Conservation (phyloP, 2,888 invertebrate species). For the Lochmaea crataegi region DNA sequence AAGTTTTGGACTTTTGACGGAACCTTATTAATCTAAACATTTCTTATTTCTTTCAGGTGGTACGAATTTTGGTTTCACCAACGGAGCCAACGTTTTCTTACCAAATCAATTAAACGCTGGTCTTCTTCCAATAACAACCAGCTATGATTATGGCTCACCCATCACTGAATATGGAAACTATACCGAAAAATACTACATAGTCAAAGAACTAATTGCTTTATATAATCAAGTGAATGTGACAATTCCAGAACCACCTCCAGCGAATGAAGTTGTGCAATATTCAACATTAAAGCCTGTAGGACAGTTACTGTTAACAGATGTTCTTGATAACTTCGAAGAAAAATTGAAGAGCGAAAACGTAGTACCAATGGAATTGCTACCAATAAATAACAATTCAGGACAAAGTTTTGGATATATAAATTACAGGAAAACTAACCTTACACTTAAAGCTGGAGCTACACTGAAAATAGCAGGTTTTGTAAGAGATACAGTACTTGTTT, state of each 20-base stretch:
- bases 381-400: conserved; percentile 64
- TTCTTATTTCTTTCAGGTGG: conserved; percentile 58
- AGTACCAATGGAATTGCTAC: conserved; percentile 59
- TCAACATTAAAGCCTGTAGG: conserved; percentile 44
- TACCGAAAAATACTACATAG: conserved; percentile 81
- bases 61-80: conserved; percentile 20
- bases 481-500: conserved; percentile 66
- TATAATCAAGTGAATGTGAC: conserved; percentile 57
- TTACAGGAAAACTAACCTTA: conserved; percentile 63
- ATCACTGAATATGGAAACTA: conserved; percentile 90
- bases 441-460: conserved; percentile 53
- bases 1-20: no score
- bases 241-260: conserved; percentile 69
- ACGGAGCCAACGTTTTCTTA: conserved; percentile 49
- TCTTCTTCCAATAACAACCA: conserved; percentile 66
- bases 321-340: conserved; percentile 36
- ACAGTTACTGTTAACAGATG: conserved; percentile 18
- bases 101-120: conserved; percentile 71
- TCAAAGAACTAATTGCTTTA: conserved; percentile 69
- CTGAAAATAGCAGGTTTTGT: conserved; percentile 62
- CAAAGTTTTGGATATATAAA: conserved; percentile 70
- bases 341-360: conserved; percentile 51
- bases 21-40: no score
- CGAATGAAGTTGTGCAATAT: conserved; percentile 52
- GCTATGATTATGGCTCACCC: conserved; percentile 84